phyloP scores from a whole-genome alignment of 2,113 vertebrate genomes.

The Mystacornis crossleyi region DNA sequence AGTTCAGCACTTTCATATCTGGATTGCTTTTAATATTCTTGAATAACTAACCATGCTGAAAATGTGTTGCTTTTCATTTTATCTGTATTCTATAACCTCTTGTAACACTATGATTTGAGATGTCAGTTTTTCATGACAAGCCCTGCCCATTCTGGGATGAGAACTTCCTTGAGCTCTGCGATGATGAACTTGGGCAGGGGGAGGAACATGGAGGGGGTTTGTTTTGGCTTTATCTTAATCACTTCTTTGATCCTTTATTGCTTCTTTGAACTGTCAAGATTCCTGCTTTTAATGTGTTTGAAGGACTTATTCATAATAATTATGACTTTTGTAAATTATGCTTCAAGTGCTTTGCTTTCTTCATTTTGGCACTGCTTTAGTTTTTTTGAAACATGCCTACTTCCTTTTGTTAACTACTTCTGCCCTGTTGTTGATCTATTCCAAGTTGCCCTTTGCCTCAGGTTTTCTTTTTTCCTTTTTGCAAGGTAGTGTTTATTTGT shows the following conservation, averaged over 20 bases:
- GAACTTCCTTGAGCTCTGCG: background rate
- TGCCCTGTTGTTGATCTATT: background rate
- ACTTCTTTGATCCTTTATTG: background rate
- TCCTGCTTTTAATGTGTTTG: background rate
- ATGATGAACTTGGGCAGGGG: background rate
- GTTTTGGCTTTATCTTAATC: background rate
- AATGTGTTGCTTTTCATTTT: background rate
- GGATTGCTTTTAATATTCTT: background rate
- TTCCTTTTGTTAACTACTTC: background rate
- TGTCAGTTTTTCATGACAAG: background rate
- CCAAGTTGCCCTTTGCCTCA: background rate
- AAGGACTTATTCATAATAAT: background rate
- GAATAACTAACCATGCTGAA: background rate
- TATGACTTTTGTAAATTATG: background rate
- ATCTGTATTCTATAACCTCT: background rate
- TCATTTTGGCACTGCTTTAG: background rate
- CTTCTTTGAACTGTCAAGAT: background rate
- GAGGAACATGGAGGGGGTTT: background rate
- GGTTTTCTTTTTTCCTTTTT: background rate
- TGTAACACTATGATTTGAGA: background rate
- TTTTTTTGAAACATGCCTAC: background rate
- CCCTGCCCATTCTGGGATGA: background rate
- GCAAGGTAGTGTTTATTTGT: background rate
- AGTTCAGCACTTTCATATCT: background rate
- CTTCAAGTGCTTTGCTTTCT: background rate